A percentile compares a stretch with the other conserved stretches of the same genome.
Conservation (phyloP, 1,140 invertebrate species). For the Streblospio benedicti region DNA sequence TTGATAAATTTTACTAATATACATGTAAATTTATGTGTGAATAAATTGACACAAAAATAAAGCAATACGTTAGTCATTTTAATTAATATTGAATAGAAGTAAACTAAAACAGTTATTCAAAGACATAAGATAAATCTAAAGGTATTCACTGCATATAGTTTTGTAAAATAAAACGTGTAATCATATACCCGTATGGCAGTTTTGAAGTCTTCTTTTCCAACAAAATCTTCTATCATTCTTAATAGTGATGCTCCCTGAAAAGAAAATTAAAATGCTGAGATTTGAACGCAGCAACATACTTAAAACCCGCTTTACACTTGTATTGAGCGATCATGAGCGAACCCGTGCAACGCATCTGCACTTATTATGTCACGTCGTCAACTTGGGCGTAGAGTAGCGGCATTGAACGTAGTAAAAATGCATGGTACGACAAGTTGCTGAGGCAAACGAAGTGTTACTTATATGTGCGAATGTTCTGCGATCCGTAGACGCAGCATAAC, state of each 20-base stretch:
- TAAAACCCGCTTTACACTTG: neutral
- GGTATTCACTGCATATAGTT: neutral
- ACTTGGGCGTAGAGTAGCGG: neutral
- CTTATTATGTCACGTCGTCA: neutral
- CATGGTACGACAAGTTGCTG: too few species aligned
- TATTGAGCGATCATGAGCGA: neutral
- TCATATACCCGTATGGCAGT: conserved; percentile 46
- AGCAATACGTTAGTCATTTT: neutral
- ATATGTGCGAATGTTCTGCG: too few species aligned
- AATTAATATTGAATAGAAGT: neutral
- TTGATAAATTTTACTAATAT: neutral
- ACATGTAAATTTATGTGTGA: conserved; percentile 20
- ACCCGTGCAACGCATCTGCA: neutral
- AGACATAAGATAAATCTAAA: neutral
- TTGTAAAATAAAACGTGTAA: neutral
- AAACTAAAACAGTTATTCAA: neutral
- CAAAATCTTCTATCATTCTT: conserved; percentile 42
- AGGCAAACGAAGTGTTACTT: too few species aligned
- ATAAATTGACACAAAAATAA: conserved; percentile 22
- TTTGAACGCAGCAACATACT: neutral
- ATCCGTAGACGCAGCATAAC: too few species aligned
- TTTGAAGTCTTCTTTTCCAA: conserved; percentile 37
- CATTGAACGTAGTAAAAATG: neutral
- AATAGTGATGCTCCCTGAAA: conserved; percentile 73
- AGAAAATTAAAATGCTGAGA: neutral